Evolutionary conservation across 2,113 vertebrate species (phyloP), one percentile per base, ranked within the genome.

Genomic region (Mesocricetus auratus): DNA sequence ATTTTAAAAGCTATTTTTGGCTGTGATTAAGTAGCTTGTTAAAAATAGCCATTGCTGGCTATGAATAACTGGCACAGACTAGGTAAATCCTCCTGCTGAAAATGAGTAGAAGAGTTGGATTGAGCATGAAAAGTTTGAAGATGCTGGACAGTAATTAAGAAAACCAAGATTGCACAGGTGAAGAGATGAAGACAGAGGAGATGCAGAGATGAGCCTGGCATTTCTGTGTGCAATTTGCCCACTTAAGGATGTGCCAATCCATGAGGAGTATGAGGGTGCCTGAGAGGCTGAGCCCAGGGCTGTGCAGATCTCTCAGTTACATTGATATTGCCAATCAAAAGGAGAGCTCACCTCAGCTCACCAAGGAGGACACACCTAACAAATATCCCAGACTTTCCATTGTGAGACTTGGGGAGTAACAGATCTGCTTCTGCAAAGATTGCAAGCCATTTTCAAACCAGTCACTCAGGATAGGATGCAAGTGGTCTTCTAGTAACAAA

Each of bases 11-110:
- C 60, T 64, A 91, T 64, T 83, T 91, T 62, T 42, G 62, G 31
- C 13, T 83, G 2, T 78, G 62, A 93, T 77, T 66, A 83, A 93
- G 58, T 53, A 78, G 68, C 24, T 71, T 91, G 50, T 58, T 75
- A 66, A 77, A 90, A 90, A 92, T 86, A 68, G n/a, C 62, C 24
- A 71, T 58, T 83, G 85, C 42, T 71, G 31, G 53, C 36, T 88
- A 16, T 78, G 71, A 78, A 64, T 66, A 88, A 88, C 74, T n/a
- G 47, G 82, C 12, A n/a, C 33, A 39, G 64, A 33, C 73, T 66
- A 47, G 62, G 56, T 21, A 47, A 53, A 42, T 2, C 39, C 6
- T 89, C 62, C 56, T 66, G 68, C 42, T 69, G 75, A 78, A 87
- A 91, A 77, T 71, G 83, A 88, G 17, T 33, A 71, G 56, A 89